A percentile compares a stretch with the other conserved stretches of the same genome.
These are phyloP conservation scores for Crocallis elinguaria DNA, from an alignment of 2,888 invertebrate genomes.

Conservation along the genomic window DNA sequence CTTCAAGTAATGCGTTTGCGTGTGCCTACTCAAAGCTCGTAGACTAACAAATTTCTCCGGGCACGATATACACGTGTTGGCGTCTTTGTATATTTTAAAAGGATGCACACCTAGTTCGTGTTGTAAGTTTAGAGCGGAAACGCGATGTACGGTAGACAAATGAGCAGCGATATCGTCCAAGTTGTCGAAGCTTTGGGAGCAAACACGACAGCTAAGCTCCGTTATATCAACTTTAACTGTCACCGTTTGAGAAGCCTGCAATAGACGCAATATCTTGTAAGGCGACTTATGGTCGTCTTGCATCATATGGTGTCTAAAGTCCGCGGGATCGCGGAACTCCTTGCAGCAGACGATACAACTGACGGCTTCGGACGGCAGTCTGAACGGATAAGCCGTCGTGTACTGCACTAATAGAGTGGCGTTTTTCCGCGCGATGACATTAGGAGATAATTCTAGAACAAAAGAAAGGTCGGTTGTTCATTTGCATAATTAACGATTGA, in stretches of 20 bases:
- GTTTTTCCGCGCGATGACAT: conserved; percentile 48
- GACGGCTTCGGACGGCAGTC: conserved; percentile 38
- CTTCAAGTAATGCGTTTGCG: conserved; percentile 30
- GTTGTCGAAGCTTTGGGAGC: conserved; percentile 37
- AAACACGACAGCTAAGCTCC: conserved; percentile 46
- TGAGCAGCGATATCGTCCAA: conserved; percentile 47
- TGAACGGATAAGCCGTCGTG: conserved; percentile 57
- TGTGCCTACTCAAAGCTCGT: conserved; percentile 34
- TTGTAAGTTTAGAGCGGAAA: conserved; percentile 39
- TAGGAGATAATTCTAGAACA: conserved; percentile 54
- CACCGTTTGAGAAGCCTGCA: conserved; percentile 7
- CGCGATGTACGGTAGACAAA: conserved; percentile 34
- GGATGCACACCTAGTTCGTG: conserved; percentile 43
- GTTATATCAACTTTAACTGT: conserved; percentile 39
- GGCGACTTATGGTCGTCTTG: conserved; percentile 35
- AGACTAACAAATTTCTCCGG: conserved; percentile 30
- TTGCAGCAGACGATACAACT: conserved; percentile 43
- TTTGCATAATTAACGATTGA: background rate
- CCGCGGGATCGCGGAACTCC: conserved; percentile 43
- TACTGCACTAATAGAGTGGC: conserved; percentile 49
- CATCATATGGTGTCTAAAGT: conserved; percentile 50
- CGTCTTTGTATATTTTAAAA: conserved; percentile 32
- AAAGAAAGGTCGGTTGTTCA: conserved; percentile 48
- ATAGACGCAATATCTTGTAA: conserved; percentile 13
- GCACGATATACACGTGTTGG: conserved; percentile 27